Percentiles rank a stretch among this genome's conserved stretches.
These are phyloP conservation scores for Poecile montanus DNA, from an alignment of 2,797 vertebrate species.

Conservation along the genomic window DNA sequence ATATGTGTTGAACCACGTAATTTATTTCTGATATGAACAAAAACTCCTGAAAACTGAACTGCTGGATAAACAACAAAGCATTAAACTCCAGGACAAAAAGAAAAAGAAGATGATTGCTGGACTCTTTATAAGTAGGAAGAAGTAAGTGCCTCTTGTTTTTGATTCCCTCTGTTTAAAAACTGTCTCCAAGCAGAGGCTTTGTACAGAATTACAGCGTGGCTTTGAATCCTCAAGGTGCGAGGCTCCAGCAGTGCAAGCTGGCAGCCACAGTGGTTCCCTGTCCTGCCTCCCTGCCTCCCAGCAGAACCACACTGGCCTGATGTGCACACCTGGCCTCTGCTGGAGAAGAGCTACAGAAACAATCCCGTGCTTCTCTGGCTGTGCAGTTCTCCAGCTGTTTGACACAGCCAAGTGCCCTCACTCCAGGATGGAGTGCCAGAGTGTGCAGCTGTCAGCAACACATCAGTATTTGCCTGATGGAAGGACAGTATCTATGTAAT, in stretches of 20 bases:
- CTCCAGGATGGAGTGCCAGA: neutral
- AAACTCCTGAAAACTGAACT: constrained; percentile 38
- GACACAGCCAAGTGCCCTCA: neutral
- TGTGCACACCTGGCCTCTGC: constrained; percentile 12
- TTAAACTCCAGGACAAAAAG: neutral
- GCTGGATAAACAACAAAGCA: constrained; percentile 33
- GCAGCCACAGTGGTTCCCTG: neutral
- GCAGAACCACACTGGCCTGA: neutral
- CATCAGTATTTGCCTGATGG: constrained; percentile 20
- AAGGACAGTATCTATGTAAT: constrained; percentile 70
- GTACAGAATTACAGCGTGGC: neutral
- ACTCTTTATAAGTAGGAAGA: neutral
- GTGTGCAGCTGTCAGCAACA: constrained; percentile 35
- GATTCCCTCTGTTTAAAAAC: neutral
- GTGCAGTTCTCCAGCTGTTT: neutral
- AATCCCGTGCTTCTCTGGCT: neutral
- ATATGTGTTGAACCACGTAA: constrained; percentile 55
- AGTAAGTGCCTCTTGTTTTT: neutral
- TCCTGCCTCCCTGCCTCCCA: neutral
- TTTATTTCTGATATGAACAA: constrained; percentile 60
- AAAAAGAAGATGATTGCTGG: neutral
- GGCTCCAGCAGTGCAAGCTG: neutral
- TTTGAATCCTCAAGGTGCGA: constrained; percentile 6
- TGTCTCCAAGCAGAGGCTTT: neutral
- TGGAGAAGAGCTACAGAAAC: neutral